phyloP scores from a whole-genome alignment of 92 coral and sea anemone species.

The Bergia puertoricense region DNA sequence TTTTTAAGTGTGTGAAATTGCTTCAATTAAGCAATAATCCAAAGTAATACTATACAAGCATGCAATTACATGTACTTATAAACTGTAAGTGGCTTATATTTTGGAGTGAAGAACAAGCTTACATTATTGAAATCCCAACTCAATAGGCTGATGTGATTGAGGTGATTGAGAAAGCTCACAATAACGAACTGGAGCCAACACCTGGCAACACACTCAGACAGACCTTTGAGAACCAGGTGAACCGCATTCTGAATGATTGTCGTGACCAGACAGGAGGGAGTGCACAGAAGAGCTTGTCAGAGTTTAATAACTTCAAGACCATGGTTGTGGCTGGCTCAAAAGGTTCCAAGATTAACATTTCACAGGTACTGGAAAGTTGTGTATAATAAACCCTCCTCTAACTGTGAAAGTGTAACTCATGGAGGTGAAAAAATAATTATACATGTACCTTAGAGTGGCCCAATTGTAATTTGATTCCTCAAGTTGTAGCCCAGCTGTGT shows the following conservation, averaged over 20 bases:
- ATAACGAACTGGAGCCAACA: constrained; percentile 92
- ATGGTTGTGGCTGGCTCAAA: constrained; percentile 99
- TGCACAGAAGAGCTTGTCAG: constrained; percentile 99
- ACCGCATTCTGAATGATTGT: constrained; percentile 97
- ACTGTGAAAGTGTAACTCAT: no score
- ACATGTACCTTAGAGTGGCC: no score
- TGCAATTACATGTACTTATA: no score
- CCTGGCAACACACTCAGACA: constrained; percentile 98
- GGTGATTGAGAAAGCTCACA: constrained; percentile 98
- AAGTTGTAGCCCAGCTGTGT: no score
- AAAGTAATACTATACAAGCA: no score
- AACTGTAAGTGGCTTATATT: no score
- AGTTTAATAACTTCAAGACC: constrained; percentile 97
- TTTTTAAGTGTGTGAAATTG: no score
- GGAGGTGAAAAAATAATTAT: no score
- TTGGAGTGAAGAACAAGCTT: background rate
- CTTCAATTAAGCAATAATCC: no score
- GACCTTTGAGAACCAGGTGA: constrained; percentile 99
- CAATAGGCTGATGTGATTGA: constrained; percentile 94
- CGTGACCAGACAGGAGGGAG: constrained; percentile 99
- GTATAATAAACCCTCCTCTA: background rate
- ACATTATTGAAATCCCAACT: background rate
- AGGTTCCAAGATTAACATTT: constrained; percentile 97
- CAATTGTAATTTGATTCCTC: no score
- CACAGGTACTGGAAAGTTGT: constrained; percentile 71